Base-by-base conservation (phyloP, 1,140 invertebrate genomes). In the Drosophila sp. region DNA sequence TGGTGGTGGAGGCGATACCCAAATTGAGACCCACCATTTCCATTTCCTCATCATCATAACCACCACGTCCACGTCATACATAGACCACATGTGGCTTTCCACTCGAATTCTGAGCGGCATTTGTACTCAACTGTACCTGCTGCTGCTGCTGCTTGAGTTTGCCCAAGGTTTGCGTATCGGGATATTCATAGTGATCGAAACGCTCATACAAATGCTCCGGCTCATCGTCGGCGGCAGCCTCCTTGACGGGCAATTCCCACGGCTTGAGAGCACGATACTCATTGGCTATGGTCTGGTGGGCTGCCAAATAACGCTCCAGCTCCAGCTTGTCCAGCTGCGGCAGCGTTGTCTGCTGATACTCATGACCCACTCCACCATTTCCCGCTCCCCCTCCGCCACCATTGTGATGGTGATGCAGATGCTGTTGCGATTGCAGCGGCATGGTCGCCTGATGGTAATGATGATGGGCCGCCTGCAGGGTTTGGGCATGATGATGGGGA, bases 161-260 rank as follows among this genome's bases (percentile, higher is more conserved):
- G 44, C 79, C 76, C 85, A 92, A 83, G 58, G 91, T 82, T 17
- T 91, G 90, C 47, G 91, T 85, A 38, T 92, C 90, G 10, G 91
- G 91, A 68, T 91, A 92, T 47, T 92, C 91, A 60, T 92, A 92
- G 73, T 92, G 91, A 71, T 92, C 91, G 72, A 92, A 92, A 32
- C 91, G 90, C 66, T 92, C 91, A 66, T 92, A 92, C 5, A 91
- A 73, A 63, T 92, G 91, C 57, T 92, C 91, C 17, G 91, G 91
- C 60, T 92, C 91, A 27, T 92, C 91, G 57, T 82, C 79, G 23
- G 78, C 44, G 17, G 80, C 44, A 17, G 80, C 80, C 65, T 92
- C 86, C 70, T 92, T 91, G 1, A 90, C 80, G 40, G 90, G 86
- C 73, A 92, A 64, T 40, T 92, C 91, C 91, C 91, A 92, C 3